Conservation (phyloP, 2,113 vertebrate species). For the Esox niger region DNA sequence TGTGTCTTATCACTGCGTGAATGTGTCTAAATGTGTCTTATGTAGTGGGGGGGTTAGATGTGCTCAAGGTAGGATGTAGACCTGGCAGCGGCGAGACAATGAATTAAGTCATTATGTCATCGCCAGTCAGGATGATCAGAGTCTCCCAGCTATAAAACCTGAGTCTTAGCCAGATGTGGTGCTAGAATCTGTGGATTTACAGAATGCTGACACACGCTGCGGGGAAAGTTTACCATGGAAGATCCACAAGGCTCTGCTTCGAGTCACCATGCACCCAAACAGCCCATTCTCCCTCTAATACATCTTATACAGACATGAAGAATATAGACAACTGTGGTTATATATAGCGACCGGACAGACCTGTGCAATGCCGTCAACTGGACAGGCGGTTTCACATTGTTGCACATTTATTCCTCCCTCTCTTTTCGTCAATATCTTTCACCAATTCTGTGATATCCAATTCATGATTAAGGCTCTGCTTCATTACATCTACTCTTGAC, state of each 20-base stretch:
- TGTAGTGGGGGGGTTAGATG: neutral
- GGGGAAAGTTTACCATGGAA: constrained; percentile 23
- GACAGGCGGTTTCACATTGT: constrained; percentile 18
- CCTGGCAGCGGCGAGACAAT: neutral
- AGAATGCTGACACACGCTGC: constrained; percentile 26
- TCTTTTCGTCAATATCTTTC: no score
- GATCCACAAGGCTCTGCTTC: constrained; percentile 21
- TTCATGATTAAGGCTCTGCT: no score
- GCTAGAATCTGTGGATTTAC: constrained; percentile 2
- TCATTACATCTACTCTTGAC: no score
- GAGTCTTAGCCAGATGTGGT: constrained; percentile 1
- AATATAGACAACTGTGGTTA: constrained; percentile 41
- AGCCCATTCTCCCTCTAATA: constrained; percentile 5
- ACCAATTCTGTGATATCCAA: no score
- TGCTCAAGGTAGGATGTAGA: neutral
- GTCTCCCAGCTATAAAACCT: neutral
- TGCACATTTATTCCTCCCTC: no score
- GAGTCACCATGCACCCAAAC: constrained; percentile 27
- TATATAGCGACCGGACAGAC: constrained; percentile 33
- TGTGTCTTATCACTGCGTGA: no score
- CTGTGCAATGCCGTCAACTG: constrained; percentile 23
- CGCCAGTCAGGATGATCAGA: neutral
- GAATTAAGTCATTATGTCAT: neutral
- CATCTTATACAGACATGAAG: neutral
- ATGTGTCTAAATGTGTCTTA: neutral